Evolutionary conservation across 2,113 vertebrate genomes (phyloP), one percentile per base, ranked within the genome.

Genomic region (Brevimyrus niger): DNA sequence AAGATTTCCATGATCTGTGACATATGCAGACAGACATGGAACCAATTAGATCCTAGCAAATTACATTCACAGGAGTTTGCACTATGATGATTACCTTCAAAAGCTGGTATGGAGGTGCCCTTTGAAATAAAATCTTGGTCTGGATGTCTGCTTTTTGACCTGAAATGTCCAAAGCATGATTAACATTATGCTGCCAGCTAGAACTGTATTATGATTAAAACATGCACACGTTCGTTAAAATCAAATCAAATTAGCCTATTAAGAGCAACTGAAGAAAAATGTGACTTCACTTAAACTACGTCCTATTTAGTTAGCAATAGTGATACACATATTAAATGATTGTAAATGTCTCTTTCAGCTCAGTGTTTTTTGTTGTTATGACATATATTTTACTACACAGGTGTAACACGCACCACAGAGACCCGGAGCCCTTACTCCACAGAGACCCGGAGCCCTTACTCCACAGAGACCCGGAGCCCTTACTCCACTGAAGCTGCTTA

Each of bases 401-500:
- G 73, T 42, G 73, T 76, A 76, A 38, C 15, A 38, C 11, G 31
- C 15, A 76, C 69, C 15, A 76, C 15, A 76, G 31, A 38, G 69
- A 35, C 31, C 69, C 0, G 97, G 97, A 95, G 93, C 95, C 94
- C 90, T 96, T 94, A 96, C 97, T 98, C 97, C 97, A 82, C 96
- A 46, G 5, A 46, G 0, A 47, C 31, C 69, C 0, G 96, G 97
- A 95, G 93, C 95, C 94, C 90, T 96, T 94, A 96, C 97, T 98
- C 44, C 44, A 44, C 10, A 69, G n/a, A 35, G 65, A 35, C 31
- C 69, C 0, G 97, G 97, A 95, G 93, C 95, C 94, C 90, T 96
- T 94, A 96, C 97, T 98, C 97, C 97, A 82, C 96, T 95, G 95
- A 96, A 99, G 98, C 98, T 99, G 98, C 98, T 99, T 96, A 96